Evolutionary conservation across 2,113 vertebrate species (phyloP).

Genomic region (Dinomys branickii): DNA sequence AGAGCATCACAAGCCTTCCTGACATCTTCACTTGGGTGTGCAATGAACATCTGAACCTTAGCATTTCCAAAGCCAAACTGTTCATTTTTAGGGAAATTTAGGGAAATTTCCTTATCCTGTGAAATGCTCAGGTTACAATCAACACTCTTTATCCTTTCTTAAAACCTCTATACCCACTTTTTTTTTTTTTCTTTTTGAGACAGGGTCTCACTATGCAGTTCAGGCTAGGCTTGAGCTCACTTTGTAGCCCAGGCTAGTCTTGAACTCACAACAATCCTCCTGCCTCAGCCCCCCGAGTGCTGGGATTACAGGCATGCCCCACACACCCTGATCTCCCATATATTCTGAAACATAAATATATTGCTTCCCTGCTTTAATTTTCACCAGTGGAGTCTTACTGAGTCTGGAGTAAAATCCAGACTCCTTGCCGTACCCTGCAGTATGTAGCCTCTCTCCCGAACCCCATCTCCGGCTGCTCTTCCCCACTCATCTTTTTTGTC

Average conservation of each 20-base stretch:
- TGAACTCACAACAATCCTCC: neutral
- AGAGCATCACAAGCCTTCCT: neutral
- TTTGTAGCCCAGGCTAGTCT: neutral
- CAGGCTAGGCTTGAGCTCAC: neutral
- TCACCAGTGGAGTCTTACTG: neutral
- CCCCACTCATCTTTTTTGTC: neutral
- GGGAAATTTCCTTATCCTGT: neutral
- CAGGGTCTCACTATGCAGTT: neutral
- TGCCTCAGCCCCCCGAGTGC: neutral
- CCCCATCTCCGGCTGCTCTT: neutral
- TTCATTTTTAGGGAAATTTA: too few relatives aligned
- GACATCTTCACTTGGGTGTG: neutral
- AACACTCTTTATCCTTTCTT: neutral
- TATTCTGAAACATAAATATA: neutral
- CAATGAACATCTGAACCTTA: neutral
- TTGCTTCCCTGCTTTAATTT: neutral
- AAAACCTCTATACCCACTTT: neutral
- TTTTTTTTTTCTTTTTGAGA: too few relatives aligned
- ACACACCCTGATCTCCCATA: neutral
- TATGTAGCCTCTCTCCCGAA: neutral
- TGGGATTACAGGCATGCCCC: neutral
- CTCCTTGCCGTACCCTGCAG: neutral
- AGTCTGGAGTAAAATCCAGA: neutral
- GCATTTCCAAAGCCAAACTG: neutral
- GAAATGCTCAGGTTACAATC: slow-evolving; percentile 2